Percentiles rank a stretch among this genome's conserved stretches.
Evolutionary conservation across 2,113 vertebrate species (phyloP).

Genomic region (Mesoclemmys tuberculata): DNA sequence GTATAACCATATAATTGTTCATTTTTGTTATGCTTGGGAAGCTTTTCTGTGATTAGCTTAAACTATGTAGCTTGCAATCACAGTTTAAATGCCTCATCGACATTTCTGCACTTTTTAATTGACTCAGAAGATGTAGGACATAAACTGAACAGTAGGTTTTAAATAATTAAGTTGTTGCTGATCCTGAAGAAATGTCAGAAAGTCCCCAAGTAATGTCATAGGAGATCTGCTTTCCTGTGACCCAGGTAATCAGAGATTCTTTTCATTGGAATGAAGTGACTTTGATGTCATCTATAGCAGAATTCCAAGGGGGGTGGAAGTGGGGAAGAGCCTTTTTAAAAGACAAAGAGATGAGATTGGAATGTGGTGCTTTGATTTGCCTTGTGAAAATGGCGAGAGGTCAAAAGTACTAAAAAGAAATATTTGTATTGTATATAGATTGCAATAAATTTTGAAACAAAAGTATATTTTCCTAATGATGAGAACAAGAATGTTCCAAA

Average conservation of each 20-base stretch:
- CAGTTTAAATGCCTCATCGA: neutral
- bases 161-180: slow-evolving; percentile 49
- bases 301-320: too few relatives aligned
- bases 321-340: too few relatives aligned
- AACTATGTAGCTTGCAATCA: rapidly evolving
- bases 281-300: rapidly evolving
- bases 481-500: neutral
- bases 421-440: neutral
- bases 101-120: neutral
- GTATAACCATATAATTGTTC: rapidly evolving
- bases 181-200: slow-evolving; percentile 45
- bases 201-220: neutral
- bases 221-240: neutral
- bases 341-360: too few relatives aligned
- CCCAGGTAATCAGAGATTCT: neutral
- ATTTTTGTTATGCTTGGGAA: neutral
- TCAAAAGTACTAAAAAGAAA: neutral
- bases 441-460: neutral
- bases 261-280: neutral
- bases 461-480: neutral
- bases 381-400: neutral
- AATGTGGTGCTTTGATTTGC: neutral
- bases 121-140: neutral
- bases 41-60: rapidly evolving
- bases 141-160: slow-evolving; percentile 28